Percentiles rank a stretch among this genome's conserved stretches.
These are phyloP conservation scores for Galemys pyrenaicus DNA, from an alignment of 2,113 vertebrate species.

Conservation along the genomic window DNA sequence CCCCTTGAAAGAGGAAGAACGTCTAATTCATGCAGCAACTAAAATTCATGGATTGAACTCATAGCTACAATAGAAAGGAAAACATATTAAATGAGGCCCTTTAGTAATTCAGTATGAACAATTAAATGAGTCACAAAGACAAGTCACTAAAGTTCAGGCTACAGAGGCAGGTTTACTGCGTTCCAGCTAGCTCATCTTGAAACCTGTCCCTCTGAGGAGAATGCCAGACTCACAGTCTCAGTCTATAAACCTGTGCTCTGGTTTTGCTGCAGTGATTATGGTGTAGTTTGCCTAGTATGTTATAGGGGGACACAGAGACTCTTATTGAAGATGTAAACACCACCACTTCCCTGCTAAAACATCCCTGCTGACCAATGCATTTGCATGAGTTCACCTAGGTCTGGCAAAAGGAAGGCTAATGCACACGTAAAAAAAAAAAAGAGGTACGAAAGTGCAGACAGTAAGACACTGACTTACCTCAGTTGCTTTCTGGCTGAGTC, in stretches of 20 bases:
- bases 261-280: background rate
- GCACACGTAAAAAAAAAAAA: background rate
- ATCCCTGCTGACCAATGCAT: background rate
- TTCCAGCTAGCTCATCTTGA: background rate
- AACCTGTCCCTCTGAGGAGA: background rate
- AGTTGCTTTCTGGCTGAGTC: slow-evolving; percentile 91
- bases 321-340: background rate
- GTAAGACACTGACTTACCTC: slow-evolving; percentile 86
- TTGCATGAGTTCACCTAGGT: background rate
- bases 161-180: background rate
- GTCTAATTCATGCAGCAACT: slow-evolving; percentile 33
- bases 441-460: background rate
- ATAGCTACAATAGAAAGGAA: slow-evolving; percentile 17
- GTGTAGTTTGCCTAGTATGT: background rate
- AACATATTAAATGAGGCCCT: slow-evolving; percentile 19
- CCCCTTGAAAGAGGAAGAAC: slow-evolving; percentile 9
- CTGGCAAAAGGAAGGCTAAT: background rate
- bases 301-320: slow-evolving; percentile 23
- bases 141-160: slow-evolving; percentile 42
- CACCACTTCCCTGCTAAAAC: background rate
- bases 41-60: background rate
- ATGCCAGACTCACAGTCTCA: background rate
- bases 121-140: slow-evolving; percentile 11
- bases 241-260: background rate
- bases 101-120: slow-evolving; percentile 18